Percentiles rank a stretch among this genome's conserved stretches.
Conservation (phyloP, 37 sponge, comb jelly and placozoan species). For the Oopsacas minuta region DNA sequence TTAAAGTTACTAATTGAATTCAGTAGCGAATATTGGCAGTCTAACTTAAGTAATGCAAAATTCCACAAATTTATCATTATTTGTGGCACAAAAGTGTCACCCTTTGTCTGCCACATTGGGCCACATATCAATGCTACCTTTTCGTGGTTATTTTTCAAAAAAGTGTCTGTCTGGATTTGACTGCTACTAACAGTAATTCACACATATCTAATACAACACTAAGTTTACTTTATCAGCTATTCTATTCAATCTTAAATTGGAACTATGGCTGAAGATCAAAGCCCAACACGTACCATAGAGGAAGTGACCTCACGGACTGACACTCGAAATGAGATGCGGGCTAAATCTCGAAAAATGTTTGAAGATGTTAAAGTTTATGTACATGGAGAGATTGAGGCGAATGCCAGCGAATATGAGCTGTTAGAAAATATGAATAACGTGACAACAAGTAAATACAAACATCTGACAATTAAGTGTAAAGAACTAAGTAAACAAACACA, state of each 20-base stretch:
- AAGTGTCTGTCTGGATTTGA: too few relatives aligned
- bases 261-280: background rate
- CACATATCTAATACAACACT: too few relatives aligned
- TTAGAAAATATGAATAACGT: background rate
- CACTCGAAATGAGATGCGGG: constrained; percentile 10
- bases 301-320: background rate
- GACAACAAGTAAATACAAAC: background rate
- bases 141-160: too few relatives aligned
- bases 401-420: background rate
- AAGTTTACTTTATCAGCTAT: too few relatives aligned
- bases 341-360: background rate
- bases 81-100: too few relatives aligned
- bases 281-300: background rate
- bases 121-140: too few relatives aligned
- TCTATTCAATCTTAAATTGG: background rate
- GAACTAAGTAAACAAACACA: constrained; percentile 6
- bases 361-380: background rate
- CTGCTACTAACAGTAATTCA: too few relatives aligned
- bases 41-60: too few relatives aligned
- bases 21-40: too few relatives aligned
- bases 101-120: too few relatives aligned
- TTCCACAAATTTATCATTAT: too few relatives aligned
- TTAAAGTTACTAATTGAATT: too few relatives aligned
- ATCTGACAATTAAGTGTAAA: background rate
- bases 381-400: background rate